These are phyloP conservation scores for Cossypha polioptera DNA, from an alignment of 2,797 vertebrate species.

Conservation along the genomic window DNA sequence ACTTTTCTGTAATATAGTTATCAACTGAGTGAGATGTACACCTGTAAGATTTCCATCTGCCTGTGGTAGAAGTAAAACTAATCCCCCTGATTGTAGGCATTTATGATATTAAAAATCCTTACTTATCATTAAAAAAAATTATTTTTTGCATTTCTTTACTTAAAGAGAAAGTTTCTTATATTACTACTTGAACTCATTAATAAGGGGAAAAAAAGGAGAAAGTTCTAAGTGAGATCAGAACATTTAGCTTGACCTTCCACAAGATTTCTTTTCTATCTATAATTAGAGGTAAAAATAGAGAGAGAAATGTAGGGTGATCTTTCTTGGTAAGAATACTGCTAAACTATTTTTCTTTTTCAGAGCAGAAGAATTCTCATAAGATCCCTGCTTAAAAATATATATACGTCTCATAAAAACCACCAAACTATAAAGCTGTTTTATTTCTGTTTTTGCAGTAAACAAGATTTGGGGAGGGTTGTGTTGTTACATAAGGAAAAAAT, in stretches of 20 bases:
- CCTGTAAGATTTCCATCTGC: not conserved
- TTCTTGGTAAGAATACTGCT: not conserved
- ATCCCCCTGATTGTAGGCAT: not conserved
- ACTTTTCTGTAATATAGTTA: not conserved
- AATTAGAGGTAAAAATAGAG: conserved; percentile 49
- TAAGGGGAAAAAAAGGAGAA: not conserved
- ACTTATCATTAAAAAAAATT: not conserved
- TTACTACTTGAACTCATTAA: not conserved
- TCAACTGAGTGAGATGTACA: not conserved
- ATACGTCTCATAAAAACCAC: not conserved
- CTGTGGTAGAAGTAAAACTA: not conserved
- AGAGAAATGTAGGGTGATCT: conserved; percentile 40
- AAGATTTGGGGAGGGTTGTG: not conserved
- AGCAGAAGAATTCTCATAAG: conserved; percentile 6
- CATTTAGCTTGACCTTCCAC: not conserved
- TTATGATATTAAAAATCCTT: not conserved
- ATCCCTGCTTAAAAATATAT: not conserved
- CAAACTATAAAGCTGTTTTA: not conserved
- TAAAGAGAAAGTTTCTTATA: not conserved
- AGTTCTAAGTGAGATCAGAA: not conserved
- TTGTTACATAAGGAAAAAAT: conserved; percentile 25
- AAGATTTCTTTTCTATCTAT: not conserved
- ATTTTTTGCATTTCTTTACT: not conserved
- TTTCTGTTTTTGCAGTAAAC: conserved; percentile 7
- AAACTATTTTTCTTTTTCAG: not conserved